These are phyloP conservation scores for Thysanoteuthis rhombus DNA, from an alignment of 2,888 invertebrate species.

Conservation along the genomic window DNA sequence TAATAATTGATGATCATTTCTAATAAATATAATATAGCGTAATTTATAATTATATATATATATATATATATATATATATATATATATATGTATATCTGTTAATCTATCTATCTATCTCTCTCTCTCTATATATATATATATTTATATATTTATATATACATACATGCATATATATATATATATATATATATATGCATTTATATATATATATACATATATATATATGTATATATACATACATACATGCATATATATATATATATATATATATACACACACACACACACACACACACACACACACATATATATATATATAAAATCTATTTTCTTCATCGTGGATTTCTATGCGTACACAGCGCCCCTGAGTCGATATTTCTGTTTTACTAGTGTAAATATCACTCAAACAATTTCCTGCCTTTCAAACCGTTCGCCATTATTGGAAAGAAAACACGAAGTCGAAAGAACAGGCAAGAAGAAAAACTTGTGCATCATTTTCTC, in stretches of 20 bases:
- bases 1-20: no score
- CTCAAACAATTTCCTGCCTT: not conserved
- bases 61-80: no score
- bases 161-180: conserved; percentile 12
- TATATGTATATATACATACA: not conserved
- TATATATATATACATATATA: not conserved
- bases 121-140: not conserved
- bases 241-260: not conserved
- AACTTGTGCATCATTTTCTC: not conserved
- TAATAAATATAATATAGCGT: no score
- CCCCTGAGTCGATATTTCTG: no score
- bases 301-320: not conserved
- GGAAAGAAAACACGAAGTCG: not conserved
- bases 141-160: not conserved
- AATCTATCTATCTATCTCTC: not conserved
- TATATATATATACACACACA: not conserved
- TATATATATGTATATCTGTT: no score
- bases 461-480: not conserved
- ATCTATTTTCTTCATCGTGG: no score
- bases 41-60: no score
- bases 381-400: not conserved
- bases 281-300: no score
- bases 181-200: not conserved
- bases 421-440: not conserved
- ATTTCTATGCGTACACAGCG: no score